phyloP scores from a whole-genome alignment of 1,140 invertebrate species.

The Microplitis demolitor region DNA sequence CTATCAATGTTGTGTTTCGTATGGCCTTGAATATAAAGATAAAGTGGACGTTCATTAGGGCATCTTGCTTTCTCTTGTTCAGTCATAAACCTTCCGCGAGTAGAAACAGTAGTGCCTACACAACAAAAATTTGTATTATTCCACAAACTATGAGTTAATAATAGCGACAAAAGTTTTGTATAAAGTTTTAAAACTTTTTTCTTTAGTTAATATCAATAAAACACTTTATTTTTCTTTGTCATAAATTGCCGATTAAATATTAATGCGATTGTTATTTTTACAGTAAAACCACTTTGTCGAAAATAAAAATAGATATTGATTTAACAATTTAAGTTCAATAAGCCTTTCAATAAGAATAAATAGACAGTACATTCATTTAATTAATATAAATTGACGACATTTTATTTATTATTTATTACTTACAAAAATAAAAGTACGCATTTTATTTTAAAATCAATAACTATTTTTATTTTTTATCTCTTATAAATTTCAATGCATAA shows the following conservation, averaged over 20 bases:
- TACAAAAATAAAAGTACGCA: too few relatives aligned
- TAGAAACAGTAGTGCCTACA: conserved; percentile 68
- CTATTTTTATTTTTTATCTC: too few relatives aligned
- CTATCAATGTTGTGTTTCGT: conserved; percentile 66
- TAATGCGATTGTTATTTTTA: neutral
- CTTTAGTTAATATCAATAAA: too few relatives aligned
- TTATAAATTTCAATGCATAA: too few relatives aligned
- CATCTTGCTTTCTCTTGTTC: conserved; percentile 64
- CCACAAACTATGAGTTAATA: too few relatives aligned
- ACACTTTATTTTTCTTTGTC: too few relatives aligned
- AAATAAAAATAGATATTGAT: neutral
- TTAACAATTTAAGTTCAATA: neutral
- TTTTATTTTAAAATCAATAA: too few relatives aligned
- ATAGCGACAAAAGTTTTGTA: too few relatives aligned
- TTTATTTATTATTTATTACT: neutral
- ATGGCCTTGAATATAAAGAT: conserved; percentile 68
- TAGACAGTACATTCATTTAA: neutral
- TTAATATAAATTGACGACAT: conserved; percentile 4
- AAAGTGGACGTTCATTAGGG: conserved; percentile 66
- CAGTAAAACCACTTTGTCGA: neutral
- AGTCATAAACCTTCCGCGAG: conserved; percentile 67
- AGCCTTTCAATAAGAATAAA: neutral
- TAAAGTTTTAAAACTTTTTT: too few relatives aligned
- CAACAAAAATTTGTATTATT: neutral
- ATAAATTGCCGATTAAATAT: too few relatives aligned